These are phyloP conservation scores for Gandaritis pyraliata DNA, from an alignment of 2,888 invertebrate species.

Conservation along the genomic window DNA sequence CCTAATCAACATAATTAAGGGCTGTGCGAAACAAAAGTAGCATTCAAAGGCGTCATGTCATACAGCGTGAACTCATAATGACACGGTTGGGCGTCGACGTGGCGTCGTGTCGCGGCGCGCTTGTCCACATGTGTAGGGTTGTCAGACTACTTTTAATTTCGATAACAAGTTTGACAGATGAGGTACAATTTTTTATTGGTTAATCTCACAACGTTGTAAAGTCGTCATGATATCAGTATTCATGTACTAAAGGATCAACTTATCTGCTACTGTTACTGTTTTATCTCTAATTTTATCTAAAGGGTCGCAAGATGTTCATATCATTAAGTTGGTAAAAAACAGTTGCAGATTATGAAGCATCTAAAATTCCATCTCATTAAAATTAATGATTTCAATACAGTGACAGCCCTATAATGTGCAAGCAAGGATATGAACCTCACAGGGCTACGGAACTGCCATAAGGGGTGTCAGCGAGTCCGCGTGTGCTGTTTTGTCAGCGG, in stretches of 20 bases:
- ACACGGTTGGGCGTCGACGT: conserved; percentile 63
- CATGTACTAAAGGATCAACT: too few relatives aligned
- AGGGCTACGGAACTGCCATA: conserved; percentile 58
- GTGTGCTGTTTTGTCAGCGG: conserved; percentile 66
- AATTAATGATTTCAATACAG: background rate
- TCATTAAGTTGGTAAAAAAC: too few relatives aligned
- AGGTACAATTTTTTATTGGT: too few relatives aligned
- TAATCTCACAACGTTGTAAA: too few relatives aligned
- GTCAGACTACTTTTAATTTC: conserved; percentile 29
- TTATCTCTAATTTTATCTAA: too few relatives aligned
- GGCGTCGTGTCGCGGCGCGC: conserved; percentile 57
- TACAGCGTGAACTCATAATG: conserved; percentile 58
- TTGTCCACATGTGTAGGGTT: conserved; percentile 64
- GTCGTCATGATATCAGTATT: too few relatives aligned
- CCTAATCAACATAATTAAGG: conserved; percentile 77
- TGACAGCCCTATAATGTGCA: conserved; percentile 49
- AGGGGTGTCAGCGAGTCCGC: conserved; percentile 68
- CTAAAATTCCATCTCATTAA: too few relatives aligned
- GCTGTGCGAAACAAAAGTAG: conserved; percentile 67
- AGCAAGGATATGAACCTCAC: conserved; percentile 53
- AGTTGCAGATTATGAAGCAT: too few relatives aligned
- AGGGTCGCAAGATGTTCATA: too few relatives aligned
- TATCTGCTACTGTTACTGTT: too few relatives aligned
- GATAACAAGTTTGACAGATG: background rate
- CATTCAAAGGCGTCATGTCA: conserved; percentile 65